A percentile compares a stretch with the other conserved stretches of the same genome.
phyloP scores from a whole-genome alignment of 2,113 vertebrate genomes.

The Oncorhynchus tshawytscha region DNA sequence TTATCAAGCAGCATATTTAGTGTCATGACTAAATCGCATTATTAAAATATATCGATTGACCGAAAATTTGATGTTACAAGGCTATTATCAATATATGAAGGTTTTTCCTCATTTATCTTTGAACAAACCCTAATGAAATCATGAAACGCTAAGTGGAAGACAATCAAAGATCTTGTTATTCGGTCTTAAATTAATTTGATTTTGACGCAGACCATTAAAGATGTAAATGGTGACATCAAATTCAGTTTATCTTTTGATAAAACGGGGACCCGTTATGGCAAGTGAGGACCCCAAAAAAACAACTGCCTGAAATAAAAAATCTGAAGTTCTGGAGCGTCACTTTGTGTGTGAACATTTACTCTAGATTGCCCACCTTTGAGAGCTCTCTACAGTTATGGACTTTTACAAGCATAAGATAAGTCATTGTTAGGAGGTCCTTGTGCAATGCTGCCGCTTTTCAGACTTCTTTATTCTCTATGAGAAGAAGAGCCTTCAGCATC shows the following conservation, averaged over 20 bases:
- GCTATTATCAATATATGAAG: background rate
- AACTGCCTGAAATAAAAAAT: conserved; percentile 28
- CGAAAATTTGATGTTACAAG: too few relatives aligned
- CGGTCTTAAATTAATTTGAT: background rate
- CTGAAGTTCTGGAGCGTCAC: conserved; percentile 29
- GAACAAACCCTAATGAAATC: background rate
- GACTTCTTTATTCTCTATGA: conserved; percentile 56
- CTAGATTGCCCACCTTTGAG: conserved; percentile 36
- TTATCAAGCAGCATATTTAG: background rate
- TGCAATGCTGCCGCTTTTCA: conserved; percentile 42
- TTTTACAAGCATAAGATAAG: conserved; percentile 67
- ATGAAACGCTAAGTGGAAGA: background rate
- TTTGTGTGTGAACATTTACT: conserved; percentile 28
- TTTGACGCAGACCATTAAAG: background rate
- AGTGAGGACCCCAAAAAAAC: too few relatives aligned
- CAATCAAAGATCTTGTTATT: background rate
- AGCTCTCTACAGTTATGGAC: conserved; percentile 57
- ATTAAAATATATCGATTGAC: too few relatives aligned
- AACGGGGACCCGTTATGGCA: conserved; percentile 2
- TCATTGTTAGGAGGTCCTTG: conserved; percentile 58
- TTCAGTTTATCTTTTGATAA: conserved; percentile 52
- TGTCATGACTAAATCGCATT: too few relatives aligned
- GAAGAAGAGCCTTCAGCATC: conserved; percentile 45
- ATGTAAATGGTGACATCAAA: conserved; percentile 56
- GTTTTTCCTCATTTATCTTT: background rate